phyloP scores from a whole-genome alignment of 2,113 vertebrate species.

The Oreotragus oreotragus region DNA sequence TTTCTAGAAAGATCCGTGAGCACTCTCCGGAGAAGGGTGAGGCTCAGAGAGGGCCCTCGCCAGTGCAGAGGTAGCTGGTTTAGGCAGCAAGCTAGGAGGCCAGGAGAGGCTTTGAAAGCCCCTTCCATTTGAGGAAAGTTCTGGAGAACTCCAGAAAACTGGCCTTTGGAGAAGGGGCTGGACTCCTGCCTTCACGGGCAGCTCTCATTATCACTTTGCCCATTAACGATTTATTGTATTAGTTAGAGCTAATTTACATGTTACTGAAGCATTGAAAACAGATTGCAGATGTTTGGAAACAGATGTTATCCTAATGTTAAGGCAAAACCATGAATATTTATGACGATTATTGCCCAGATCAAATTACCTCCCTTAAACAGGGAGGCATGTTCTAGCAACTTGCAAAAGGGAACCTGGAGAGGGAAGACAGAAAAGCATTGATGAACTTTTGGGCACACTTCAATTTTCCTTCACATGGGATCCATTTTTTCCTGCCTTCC shows the following conservation, averaged over 20 bases:
- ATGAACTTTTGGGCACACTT: constrained; percentile 66
- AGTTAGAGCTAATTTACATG: constrained; percentile 88
- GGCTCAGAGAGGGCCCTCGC: background rate
- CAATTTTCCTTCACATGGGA: constrained; percentile 65
- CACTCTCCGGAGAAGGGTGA: background rate
- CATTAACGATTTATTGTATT: constrained; percentile 88
- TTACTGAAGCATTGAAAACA: constrained; percentile 87
- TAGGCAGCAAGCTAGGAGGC: background rate
- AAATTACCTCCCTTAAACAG: constrained; percentile 80
- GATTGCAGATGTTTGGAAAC: constrained; percentile 89
- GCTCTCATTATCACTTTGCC: constrained; percentile 87
- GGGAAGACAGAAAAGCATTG: constrained; percentile 78
- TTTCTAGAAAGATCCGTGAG: background rate
- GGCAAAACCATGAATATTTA: constrained; percentile 88
- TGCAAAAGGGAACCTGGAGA: constrained; percentile 65
- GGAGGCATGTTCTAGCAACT: constrained; percentile 75
- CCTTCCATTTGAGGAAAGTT: constrained; percentile 47
- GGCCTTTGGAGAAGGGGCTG: constrained; percentile 35
- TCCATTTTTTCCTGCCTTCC: constrained; percentile 60
- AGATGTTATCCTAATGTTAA: constrained; percentile 88
- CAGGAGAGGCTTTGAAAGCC: background rate
- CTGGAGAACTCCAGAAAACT: constrained; percentile 60
- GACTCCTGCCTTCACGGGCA: constrained; percentile 77
- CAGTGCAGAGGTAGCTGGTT: background rate
- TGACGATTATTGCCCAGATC: constrained; percentile 79